Evolutionary conservation across 2,113 vertebrate genomes (phyloP).

Genomic region (Chrysemys picta): DNA sequence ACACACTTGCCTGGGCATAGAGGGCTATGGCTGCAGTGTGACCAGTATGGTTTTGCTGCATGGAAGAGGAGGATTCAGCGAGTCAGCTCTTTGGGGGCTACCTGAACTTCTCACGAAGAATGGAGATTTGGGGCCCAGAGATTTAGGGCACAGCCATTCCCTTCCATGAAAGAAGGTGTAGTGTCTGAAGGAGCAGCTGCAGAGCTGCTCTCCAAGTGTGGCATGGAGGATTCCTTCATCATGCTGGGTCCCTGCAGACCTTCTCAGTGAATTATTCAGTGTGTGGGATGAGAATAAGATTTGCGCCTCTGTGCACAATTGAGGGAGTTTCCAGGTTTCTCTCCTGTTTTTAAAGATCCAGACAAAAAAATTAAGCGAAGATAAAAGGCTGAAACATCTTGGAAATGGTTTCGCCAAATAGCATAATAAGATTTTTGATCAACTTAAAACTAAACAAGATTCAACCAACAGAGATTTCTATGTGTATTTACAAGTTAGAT

Average conservation of each 20-base stretch:
- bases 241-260: not conserved
- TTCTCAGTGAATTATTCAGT: not conserved
- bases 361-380: not conserved
- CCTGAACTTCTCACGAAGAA: not conserved
- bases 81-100: not conserved
- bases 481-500: not conserved
- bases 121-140: not conserved
- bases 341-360: not conserved
- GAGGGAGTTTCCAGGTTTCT: not conserved
- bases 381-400: not conserved
- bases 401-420: not conserved
- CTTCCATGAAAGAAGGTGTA: not conserved
- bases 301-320: not conserved
- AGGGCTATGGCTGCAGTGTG: not conserved
- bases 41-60: not conserved
- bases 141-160: not conserved
- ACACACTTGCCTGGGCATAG: not conserved
- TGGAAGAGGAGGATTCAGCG: not conserved
- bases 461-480: not conserved
- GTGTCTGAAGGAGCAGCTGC: not conserved
- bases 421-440: not conserved
- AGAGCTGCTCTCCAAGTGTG: not conserved
- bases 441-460: not conserved
- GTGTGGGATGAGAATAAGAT: not conserved
- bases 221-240: not conserved